Base-by-base conservation (phyloP, 2,113 vertebrate genomes). In the Oophaga pumilio region DNA sequence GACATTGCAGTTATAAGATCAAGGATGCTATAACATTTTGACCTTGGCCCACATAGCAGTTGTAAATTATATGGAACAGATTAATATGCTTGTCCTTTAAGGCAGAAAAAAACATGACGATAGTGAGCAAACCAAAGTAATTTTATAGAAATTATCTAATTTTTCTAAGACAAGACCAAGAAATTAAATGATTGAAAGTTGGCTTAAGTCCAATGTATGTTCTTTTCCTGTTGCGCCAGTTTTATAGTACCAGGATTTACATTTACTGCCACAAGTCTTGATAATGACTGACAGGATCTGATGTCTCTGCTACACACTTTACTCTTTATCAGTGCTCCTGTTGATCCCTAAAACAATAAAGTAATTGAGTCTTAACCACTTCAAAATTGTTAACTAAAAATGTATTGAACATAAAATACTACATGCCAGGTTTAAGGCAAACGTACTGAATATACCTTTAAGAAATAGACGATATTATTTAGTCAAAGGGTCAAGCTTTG, bases 361-460 rank as follows among this genome's bases (percentile, higher is more conserved):
- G 69, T 20, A 52, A 52, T 76, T 76, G 43, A 76, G 49, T 76
- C 20, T n/a, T 76, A 76, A n/a, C 64, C 64, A 68, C 64, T 24
- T 66, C 64, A 24, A 24, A 66, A n/a, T 24, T 66, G 22, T 24
- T 24, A 66, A 10, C 2, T 1, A 28, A 7, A 18, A 52, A 76
- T 53, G 11, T 24, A 76, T 9, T 11, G 18, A 10, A 12, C 2
- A 22, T 52, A 52, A 22, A 76, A 50, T 50, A n/a, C 3, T 24
- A 12, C 49, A 53, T 24, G n/a, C n/a, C n/a, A n/a, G n/a, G n/a
- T n/a, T n/a, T n/a, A n/a, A n/a, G n/a, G n/a, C n/a, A n/a, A n/a
- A 43, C 50, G 15, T 24, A 56, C 52, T 53, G 50, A 14, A 77
- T 77, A 56, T 24, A 77, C 22, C 76, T 77, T 77, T 77, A 79